phyloP scores from a whole-genome alignment of 2,888 invertebrate genomes.

The Ormyrus thymus region DNA sequence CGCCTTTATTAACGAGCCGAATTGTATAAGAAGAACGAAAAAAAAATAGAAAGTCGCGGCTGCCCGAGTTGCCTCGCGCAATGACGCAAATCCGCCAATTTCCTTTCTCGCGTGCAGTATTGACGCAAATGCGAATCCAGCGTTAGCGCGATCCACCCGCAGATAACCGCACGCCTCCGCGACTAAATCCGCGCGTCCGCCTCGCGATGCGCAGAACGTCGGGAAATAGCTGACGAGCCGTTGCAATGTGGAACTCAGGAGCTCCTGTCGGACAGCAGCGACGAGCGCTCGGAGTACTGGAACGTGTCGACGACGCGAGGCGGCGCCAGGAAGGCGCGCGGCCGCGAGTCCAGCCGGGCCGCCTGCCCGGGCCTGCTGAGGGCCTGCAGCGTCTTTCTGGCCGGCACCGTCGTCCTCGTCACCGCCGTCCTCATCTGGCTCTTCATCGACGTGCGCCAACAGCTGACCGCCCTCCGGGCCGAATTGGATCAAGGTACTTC shows the following conservation, averaged over 20 bases:
- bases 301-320: conserved; percentile 63
- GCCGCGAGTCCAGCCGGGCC: conserved; percentile 58
- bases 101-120: background rate
- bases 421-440: conserved; percentile 82
- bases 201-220: too few relatives aligned
- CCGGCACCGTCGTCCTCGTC: conserved; percentile 80
- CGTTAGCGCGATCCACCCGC: background rate
- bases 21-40: background rate
- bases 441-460: conserved; percentile 82
- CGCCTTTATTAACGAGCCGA: too few relatives aligned
- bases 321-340: conserved; percentile 12
- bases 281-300: conserved; percentile 78
- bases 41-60: background rate
- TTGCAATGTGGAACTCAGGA: conserved; percentile 71
- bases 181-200: too few relatives aligned
- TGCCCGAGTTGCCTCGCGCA: too few relatives aligned
- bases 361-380: conserved; percentile 78
- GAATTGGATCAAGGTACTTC: conserved; percentile 81
- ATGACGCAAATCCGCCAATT: conserved; percentile 30
- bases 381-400: conserved; percentile 79
- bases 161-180: too few relatives aligned
- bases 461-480: conserved; percentile 80
- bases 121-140: conserved; percentile 34
- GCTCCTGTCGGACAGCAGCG: conserved; percentile 80
- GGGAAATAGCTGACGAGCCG: background rate